A percentile compares a stretch with the other conserved stretches of the same genome.
Evolutionary conservation across 2,797 vertebrate genomes (phyloP).

Genomic region (Cynopterus sphinx): DNA sequence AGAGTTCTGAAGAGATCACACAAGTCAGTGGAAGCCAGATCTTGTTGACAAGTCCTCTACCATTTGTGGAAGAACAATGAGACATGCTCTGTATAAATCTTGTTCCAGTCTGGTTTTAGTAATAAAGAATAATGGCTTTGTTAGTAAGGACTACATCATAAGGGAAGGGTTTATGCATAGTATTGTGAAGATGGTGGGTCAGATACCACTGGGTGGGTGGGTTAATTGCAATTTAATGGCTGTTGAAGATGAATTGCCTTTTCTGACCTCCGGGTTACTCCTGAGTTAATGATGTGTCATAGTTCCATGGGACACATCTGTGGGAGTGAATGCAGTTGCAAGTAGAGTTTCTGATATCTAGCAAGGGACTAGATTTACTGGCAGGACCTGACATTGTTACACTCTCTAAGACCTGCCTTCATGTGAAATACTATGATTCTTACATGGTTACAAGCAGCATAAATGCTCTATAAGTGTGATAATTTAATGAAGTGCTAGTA

Average conservation of each 20-base stretch:
- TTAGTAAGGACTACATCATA: not conserved
- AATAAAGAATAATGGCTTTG: not conserved
- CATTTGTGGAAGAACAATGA: not conserved
- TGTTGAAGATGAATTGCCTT: not conserved
- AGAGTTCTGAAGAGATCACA: not conserved
- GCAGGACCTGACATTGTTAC: not conserved
- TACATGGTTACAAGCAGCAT: not conserved
- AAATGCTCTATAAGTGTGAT: not conserved
- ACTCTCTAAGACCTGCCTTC: not conserved
- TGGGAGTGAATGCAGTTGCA: not conserved
- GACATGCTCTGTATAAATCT: not conserved
- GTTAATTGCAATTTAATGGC: not conserved
- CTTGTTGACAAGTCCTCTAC: not conserved
- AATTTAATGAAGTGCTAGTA: not conserved
- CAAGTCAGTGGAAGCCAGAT: not conserved
- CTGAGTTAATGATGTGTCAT: not conserved
- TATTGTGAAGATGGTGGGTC: not conserved
- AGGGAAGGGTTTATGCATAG: not conserved
- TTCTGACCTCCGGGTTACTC: not conserved
- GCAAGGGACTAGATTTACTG: not conserved
- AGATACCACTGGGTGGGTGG: not conserved
- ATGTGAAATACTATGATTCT: not conserved
- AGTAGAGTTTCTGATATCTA: not conserved
- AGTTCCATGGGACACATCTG: not conserved
- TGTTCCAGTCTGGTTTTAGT: not conserved